phyloP scores from a whole-genome alignment of 2,113 vertebrate species.

The Balaeniceps rex region DNA sequence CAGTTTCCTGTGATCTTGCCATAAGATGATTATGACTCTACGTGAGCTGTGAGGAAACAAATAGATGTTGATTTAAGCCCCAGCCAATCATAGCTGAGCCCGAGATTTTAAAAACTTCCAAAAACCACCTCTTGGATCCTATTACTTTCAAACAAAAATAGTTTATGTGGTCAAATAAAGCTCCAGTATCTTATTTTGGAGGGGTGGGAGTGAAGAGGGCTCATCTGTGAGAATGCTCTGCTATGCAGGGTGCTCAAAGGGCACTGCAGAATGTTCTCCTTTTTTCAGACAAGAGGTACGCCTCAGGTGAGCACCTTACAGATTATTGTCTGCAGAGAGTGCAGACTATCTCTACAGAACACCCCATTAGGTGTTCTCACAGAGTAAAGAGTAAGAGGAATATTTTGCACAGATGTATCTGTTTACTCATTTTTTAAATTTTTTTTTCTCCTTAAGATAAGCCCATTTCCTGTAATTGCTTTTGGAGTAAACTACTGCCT shows the following conservation, averaged over 20 bases:
- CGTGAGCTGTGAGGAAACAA: neutral
- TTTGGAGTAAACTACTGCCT: neutral
- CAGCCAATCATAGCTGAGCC: neutral
- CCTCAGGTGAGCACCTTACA: neutral
- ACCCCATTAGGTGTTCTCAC: neutral
- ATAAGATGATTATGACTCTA: neutral
- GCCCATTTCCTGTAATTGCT: neutral
- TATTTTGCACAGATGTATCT: neutral
- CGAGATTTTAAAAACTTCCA: conserved; percentile 18
- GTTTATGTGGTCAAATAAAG: neutral
- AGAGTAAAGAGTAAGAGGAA: neutral
- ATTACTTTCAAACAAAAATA: neutral
- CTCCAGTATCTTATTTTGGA: neutral
- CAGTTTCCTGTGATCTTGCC: neutral
- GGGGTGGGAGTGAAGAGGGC: neutral
- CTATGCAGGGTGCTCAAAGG: neutral
- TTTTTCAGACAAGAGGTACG: neutral
- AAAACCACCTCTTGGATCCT: neutral
- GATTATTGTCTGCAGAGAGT: neutral
- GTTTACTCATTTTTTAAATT: neutral
- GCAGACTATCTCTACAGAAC: neutral
- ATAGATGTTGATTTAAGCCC: neutral
- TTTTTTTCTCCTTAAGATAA: neutral
- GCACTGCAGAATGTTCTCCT: neutral
- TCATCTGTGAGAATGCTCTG: neutral